phyloP scores from a whole-genome alignment of 2,113 vertebrate genomes.

The Nansenia antarctica region DNA sequence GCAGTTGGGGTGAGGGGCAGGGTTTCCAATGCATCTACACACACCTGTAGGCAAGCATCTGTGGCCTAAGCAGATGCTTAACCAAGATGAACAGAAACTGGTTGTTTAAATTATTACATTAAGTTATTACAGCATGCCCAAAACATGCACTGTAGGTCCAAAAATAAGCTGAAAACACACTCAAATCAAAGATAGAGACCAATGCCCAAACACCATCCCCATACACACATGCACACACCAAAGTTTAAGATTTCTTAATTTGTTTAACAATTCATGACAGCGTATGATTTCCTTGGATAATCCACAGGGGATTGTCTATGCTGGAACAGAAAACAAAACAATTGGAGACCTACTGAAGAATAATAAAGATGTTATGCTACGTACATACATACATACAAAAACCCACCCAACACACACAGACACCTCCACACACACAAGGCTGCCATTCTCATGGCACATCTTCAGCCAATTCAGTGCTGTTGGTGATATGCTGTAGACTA shows the following conservation, averaged over 20 bases:
- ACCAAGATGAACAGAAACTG: constrained; percentile 16
- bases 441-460: constrained; percentile 14
- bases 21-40: constrained; percentile 17
- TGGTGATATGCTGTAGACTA: constrained; percentile 29
- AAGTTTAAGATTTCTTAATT: not conserved
- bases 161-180: constrained; percentile 13
- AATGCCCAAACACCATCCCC: constrained; percentile 24
- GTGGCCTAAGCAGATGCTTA: constrained; percentile 37
- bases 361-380: not conserved
- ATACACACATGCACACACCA: constrained; percentile 42
- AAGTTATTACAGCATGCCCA: constrained; percentile 53
- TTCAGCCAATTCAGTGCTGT: constrained; percentile 46
- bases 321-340: constrained; percentile 1
- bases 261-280: constrained; percentile 24
- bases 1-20: constrained; percentile 18
- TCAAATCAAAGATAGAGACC: not conserved
- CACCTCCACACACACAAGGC: constrained; percentile 16
- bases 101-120: constrained; percentile 24
- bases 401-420: constrained; percentile 8
- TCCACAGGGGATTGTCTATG: constrained; percentile 64
- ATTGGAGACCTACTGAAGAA: constrained; percentile 9
- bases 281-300: constrained; percentile 20
- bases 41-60: constrained; percentile 32
- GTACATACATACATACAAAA: constrained; percentile 41
- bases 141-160: constrained; percentile 61